phyloP scores from a whole-genome alignment of 2,888 invertebrate species.

The Erynnis tages region DNA sequence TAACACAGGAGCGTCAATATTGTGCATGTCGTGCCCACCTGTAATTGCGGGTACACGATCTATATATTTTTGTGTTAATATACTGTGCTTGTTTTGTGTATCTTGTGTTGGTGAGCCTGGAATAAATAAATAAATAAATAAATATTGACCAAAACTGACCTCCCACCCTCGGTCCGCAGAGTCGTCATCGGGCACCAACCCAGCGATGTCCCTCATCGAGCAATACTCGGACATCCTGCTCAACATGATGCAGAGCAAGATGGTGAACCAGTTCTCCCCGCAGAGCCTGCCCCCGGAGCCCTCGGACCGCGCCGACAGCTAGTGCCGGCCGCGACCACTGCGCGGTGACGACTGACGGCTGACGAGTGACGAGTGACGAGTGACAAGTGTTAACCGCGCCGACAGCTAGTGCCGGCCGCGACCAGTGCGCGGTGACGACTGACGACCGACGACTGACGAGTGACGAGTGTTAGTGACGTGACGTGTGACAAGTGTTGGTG shows the following conservation, averaged over 20 bases:
- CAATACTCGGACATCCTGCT: slow-evolving; percentile 84
- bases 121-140: too few relatives aligned
- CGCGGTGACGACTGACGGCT: neutral
- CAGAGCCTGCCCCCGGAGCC: slow-evolving; percentile 58
- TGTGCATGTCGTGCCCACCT: too few relatives aligned
- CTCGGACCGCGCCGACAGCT: slow-evolving; percentile 62
- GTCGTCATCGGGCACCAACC: slow-evolving; percentile 52
- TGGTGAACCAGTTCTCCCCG: slow-evolving; percentile 70
- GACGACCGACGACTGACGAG: neutral
- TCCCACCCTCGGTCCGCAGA: slow-evolving; percentile 48
- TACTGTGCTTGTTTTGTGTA: too few relatives aligned
- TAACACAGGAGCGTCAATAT: too few relatives aligned
- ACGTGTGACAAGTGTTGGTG: neutral
- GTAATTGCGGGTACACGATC: too few relatives aligned
- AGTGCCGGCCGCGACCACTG: slow-evolving; percentile 29
- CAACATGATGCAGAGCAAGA: slow-evolving; percentile 77
- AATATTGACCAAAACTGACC: too few relatives aligned
- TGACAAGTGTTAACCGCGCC: slow-evolving; percentile 36
- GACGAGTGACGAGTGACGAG: neutral
- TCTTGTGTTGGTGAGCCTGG: too few relatives aligned
- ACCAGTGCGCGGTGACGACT: too few relatives aligned
- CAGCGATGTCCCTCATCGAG: slow-evolving; percentile 80
- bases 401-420: slow-evolving; percentile 53
- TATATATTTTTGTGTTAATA: too few relatives aligned
- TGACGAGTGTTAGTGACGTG: neutral